Conservation (phyloP, 2,113 vertebrate genomes). For the Malaclemys terrapin region DNA sequence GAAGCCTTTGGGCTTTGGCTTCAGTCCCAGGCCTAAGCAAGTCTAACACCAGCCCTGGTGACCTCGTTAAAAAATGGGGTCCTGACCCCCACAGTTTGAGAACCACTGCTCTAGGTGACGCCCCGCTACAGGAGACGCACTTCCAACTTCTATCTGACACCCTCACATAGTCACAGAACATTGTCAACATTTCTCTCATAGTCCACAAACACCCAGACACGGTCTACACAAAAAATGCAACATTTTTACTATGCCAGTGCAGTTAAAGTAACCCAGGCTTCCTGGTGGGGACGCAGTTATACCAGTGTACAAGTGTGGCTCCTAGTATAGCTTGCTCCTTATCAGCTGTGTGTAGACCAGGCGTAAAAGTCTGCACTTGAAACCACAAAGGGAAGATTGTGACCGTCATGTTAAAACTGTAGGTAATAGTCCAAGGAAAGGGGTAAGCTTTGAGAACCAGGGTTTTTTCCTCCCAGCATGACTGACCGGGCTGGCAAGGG, state of each 20-base stretch:
- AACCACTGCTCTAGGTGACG: not conserved
- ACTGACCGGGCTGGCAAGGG: not conserved
- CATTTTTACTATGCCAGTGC: not conserved
- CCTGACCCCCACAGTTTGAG: too few species aligned
- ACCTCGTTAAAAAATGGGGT: too few species aligned
- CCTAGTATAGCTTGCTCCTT: not conserved
- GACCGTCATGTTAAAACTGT: not conserved
- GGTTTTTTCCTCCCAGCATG: not conserved
- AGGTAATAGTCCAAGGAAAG: not conserved
- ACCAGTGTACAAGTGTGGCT: not conserved
- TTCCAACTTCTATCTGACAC: not conserved
- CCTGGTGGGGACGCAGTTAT: not conserved
- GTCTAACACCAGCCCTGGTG: too few species aligned
- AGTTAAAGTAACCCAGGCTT: not conserved
- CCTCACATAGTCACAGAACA: not conserved
- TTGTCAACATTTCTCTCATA: not conserved
- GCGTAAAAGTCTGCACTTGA: not conserved
- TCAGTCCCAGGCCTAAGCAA: too few species aligned
- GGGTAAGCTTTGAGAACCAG: not conserved
- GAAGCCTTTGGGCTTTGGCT: too few species aligned
- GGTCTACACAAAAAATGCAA: accelerated
- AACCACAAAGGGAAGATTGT: not conserved
- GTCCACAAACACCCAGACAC: not conserved
- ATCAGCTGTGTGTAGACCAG: not conserved
- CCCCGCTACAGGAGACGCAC: not conserved